A percentile compares a stretch with the other conserved stretches of the same genome.
These are phyloP conservation scores for Mastomys natalensis DNA, from an alignment of 2,113 vertebrate genomes.

Conservation along the genomic window DNA sequence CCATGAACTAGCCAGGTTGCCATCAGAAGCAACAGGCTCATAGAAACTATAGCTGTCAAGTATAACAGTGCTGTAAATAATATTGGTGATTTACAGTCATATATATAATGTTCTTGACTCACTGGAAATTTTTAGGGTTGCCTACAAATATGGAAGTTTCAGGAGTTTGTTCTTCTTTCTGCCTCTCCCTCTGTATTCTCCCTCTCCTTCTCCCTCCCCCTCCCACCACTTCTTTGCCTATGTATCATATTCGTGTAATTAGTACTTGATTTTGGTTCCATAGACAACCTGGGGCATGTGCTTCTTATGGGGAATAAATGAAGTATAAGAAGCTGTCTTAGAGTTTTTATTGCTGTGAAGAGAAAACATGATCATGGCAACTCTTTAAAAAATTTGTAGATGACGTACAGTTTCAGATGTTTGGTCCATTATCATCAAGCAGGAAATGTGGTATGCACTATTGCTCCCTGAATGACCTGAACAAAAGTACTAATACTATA, in stretches of 20 bases:
- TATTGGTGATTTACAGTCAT: not conserved
- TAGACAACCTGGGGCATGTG: not conserved
- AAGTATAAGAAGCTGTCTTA: not conserved
- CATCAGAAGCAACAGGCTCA: not conserved
- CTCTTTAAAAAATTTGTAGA: not conserved
- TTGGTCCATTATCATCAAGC: not conserved
- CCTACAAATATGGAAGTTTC: not conserved
- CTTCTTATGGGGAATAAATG: not conserved
- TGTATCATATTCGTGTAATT: not conserved
- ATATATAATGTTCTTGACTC: not conserved
- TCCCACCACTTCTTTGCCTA: not conserved
- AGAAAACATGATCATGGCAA: not conserved
- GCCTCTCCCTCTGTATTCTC: not conserved
- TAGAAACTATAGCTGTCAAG: not conserved
- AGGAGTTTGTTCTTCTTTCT: not conserved
- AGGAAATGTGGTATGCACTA: not conserved
- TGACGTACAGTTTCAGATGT: not conserved
- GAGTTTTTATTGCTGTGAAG: not conserved
- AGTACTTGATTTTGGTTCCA: not conserved
- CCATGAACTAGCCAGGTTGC: not conserved
- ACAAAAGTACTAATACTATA: not conserved
- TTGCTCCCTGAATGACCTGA: not conserved
- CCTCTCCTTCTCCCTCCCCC: not conserved
- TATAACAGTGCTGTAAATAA: not conserved
- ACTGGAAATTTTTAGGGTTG: not conserved